Conservation (phyloP, 2,888 invertebrate genomes). For the Dimorphilus gyrociliatus region DNA sequence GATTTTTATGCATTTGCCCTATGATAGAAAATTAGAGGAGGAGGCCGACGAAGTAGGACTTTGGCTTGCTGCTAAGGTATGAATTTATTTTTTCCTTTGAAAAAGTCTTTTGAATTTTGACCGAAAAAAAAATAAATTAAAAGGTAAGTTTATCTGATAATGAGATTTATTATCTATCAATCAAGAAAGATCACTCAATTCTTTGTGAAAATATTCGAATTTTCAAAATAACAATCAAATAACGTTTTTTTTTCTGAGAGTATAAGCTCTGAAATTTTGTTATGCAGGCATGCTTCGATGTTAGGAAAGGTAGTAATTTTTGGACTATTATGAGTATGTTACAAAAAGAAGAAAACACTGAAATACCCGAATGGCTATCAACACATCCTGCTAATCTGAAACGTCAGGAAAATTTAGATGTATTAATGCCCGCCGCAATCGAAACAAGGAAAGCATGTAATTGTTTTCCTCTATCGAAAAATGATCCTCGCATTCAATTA, state of each 20-base stretch:
- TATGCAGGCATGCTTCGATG: conserved; percentile 41
- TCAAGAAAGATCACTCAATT: too few relatives aligned
- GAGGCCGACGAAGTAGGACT: conserved; percentile 48
- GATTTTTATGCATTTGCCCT: conserved; percentile 42
- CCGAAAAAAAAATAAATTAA: too few relatives aligned
- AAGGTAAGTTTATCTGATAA: too few relatives aligned
- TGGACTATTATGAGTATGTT: conserved; percentile 42
- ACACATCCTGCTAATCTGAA: conserved; percentile 44
- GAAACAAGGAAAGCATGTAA: conserved; percentile 6
- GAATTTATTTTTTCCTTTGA: too few relatives aligned
- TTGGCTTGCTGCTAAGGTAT: conserved; percentile 43
- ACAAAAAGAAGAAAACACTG: conserved; percentile 12
- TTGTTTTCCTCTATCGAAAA: conserved; percentile 5
- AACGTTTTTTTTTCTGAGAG: neutral
- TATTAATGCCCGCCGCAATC: conserved; percentile 27
- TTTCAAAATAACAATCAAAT: too few relatives aligned
- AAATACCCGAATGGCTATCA: too few relatives aligned
- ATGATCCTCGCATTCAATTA: conserved; percentile 6
- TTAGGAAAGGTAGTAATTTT: conserved; percentile 44
- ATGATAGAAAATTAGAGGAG: conserved; percentile 42
- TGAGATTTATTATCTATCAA: too few relatives aligned
- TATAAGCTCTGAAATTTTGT: neutral
- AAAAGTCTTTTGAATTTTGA: too few relatives aligned
- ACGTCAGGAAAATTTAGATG: conserved; percentile 37
- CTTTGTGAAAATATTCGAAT: too few relatives aligned